These are phyloP conservation scores for Hippocampus comes DNA, from an alignment of 2,113 vertebrate genomes.

Conservation along the genomic window DNA sequence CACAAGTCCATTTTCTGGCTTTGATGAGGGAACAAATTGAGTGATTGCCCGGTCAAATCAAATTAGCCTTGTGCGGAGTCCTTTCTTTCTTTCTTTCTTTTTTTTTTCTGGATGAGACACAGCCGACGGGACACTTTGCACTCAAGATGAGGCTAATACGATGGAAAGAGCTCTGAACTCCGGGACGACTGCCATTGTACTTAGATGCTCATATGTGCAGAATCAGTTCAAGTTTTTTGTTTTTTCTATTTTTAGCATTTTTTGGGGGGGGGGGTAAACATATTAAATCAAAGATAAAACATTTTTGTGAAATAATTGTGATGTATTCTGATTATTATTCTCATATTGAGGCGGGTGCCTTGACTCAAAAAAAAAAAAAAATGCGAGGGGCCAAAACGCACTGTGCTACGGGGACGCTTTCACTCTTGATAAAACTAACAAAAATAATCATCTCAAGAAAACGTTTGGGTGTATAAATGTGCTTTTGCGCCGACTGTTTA, in stretches of 20 bases:
- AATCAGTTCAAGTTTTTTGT: background rate
- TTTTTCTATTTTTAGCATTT: no score
- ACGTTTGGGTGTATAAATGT: constrained; percentile 20
- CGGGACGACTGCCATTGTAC: background rate
- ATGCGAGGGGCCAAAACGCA: background rate
- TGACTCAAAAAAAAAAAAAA: no score
- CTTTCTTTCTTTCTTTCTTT: constrained; percentile 83
- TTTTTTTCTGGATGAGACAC: constrained; percentile 76
- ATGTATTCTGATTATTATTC: no score
- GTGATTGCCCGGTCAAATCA: constrained; percentile 83
- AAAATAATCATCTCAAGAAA: background rate
- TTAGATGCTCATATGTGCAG: background rate
- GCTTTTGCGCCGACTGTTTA: constrained; percentile 38
- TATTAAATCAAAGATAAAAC: no score
- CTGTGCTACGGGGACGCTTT: no score
- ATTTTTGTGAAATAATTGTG: no score
- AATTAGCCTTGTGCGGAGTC: constrained; percentile 84
- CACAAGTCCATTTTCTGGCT: constrained; percentile 36
- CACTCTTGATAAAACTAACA: background rate
- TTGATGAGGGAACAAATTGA: constrained; percentile 91
- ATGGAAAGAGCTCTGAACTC: constrained; percentile 45
- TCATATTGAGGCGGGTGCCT: no score
- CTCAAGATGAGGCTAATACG: constrained; percentile 63
- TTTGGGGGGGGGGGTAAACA: no score
- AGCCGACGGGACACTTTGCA: constrained; percentile 73